These are phyloP conservation scores for Philopotamus ludificatus DNA, from an alignment of 1,140 invertebrate species.

Conservation along the genomic window DNA sequence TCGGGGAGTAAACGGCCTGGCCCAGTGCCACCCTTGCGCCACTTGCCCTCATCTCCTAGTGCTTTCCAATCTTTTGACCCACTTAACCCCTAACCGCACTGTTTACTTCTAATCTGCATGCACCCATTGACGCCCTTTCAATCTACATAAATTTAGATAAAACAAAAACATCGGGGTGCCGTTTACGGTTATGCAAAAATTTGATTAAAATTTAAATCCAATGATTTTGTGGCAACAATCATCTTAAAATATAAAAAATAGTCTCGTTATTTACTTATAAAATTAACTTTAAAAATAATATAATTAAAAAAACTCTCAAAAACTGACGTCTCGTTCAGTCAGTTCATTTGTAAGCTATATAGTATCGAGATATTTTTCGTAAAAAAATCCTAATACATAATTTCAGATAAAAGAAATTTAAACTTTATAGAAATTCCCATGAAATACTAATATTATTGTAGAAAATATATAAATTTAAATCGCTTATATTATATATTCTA, in stretches of 20 bases:
- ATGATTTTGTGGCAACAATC: no score
- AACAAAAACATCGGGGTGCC: no score
- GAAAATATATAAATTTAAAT: no score
- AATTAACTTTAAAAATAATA: not conserved
- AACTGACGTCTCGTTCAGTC: not conserved
- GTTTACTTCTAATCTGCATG: not conserved
- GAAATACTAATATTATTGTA: not conserved
- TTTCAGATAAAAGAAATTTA: no score
- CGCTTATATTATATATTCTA: no score
- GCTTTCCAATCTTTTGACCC: constrained; percentile 10
- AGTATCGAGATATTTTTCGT: no score
- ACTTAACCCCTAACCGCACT: not conserved
- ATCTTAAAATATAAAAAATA: no score
- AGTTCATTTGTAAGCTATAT: no score
- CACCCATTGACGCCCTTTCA: not conserved
- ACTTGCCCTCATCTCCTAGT: not conserved
- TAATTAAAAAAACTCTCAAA: not conserved
- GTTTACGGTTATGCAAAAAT: not conserved
- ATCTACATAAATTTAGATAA: no score
- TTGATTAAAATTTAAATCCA: no score
- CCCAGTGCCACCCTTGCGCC: not conserved
- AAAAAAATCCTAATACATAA: no score
- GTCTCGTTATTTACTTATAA: not conserved
- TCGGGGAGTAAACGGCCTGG: not conserved
- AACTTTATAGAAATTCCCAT: no score